Evolutionary conservation across 2,113 vertebrate genomes (phyloP), one percentile per base, ranked within the genome.

Genomic region (Percopsis transmontana): DNA sequence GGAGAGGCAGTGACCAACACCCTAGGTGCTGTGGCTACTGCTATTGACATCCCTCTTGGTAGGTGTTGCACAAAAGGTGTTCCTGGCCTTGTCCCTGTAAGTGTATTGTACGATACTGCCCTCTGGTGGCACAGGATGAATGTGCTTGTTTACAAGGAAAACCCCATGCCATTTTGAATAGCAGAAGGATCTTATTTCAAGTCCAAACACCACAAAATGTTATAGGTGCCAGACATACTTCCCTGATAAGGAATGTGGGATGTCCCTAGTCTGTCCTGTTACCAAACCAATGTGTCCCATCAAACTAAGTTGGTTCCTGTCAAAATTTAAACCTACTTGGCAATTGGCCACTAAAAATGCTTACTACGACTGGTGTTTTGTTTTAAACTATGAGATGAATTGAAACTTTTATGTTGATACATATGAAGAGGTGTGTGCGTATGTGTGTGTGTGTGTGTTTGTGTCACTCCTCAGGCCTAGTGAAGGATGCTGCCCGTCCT

Each of bases 11-110:
- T 99, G 72, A 96, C 96, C 88, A 99, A 95, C 87, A 99, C 98
- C 0, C 80, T 99, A 40, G 97, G 97, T 76, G 97, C 96, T 0
- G 96, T 99, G 73, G 97, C 94, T 73, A 99, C 96, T 65, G 96
- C 97, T 61, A 98, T 99, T 72, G 97, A 99, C 92, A 97, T 99
- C 93, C 97, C 97, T 63, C 91, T 99, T 80, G 97, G 97, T 98
- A 83, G 91, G 91, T 87, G 45, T 65, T 76, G 16, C 23, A 42
- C 6, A 0, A 64, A 74, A 67, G 66, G 77, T 7, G 5, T 7
- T 33, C 27, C 27, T 33, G 5, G 27, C 8, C 5, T 33, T 68
- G 74, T 23, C 39, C 50, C 71, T 50, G 65, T 62, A 14, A 52
- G 16, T 23, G 27, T 24, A 6, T 59, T 47, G 41, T 0, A 20